Percentiles rank a stretch among this genome's conserved stretches.
These are phyloP conservation scores for Ceratosolen fusciceps DNA, from an alignment of 1,140 invertebrate species.

Conservation along the genomic window DNA sequence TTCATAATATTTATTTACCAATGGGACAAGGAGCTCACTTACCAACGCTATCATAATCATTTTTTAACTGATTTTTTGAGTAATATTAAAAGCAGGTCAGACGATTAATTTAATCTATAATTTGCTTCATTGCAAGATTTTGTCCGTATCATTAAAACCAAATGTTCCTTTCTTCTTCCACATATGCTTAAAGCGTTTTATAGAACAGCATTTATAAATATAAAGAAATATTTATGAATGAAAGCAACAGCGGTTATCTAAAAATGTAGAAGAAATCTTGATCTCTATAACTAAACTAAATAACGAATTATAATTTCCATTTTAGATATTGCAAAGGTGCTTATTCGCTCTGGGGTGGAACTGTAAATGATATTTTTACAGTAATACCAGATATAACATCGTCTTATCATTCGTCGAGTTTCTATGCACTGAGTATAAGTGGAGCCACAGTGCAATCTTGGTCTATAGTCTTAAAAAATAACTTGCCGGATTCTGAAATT, in stretches of 20 bases:
- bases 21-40: constrained; percentile 30
- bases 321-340: constrained; percentile 10
- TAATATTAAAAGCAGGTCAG: constrained; percentile 10
- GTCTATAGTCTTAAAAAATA: constrained; percentile 26
- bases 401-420: constrained; percentile 20
- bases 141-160: no score
- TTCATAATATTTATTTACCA: constrained; percentile 40
- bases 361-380: constrained; percentile 38
- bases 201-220: no score
- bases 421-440: constrained; percentile 32
- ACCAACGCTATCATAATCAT: constrained; percentile 23
- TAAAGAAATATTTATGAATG: no score
- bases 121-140: background rate
- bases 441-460: constrained; percentile 29
- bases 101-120: background rate
- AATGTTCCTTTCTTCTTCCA: no score
- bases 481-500: constrained; percentile 7
- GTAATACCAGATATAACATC: constrained; percentile 1
- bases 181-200: no score
- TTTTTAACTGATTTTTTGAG: constrained; percentile 34
- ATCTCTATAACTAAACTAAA: no score
- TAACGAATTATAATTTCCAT: no score
- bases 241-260: no score
- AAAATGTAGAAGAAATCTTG: no score
- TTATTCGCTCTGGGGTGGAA: constrained; percentile 37